A percentile compares a stretch with the other conserved stretches of the same genome.
Evolutionary conservation across 2,797 vertebrate species (phyloP).

Genomic region (Gobionotothen gibberifrons): DNA sequence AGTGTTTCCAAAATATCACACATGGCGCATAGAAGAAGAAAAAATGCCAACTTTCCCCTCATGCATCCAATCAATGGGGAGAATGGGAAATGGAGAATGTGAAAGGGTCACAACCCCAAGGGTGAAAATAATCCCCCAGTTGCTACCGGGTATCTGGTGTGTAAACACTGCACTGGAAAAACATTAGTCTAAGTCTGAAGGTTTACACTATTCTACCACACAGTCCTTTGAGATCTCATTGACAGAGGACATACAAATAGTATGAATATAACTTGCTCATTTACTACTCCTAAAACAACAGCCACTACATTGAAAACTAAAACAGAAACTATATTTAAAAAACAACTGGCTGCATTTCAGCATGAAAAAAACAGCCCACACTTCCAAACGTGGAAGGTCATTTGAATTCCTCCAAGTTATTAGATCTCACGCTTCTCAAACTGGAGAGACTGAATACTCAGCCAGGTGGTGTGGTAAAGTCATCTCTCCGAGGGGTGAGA

Average conservation of each 20-base stretch:
- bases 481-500: slow-evolving; percentile 69
- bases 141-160: slow-evolving; percentile 78
- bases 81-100: slow-evolving; percentile 75
- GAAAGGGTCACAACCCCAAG: slow-evolving; percentile 75
- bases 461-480: slow-evolving; percentile 72
- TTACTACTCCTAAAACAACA: slow-evolving; percentile 6
- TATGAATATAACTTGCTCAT: slow-evolving; percentile 27
- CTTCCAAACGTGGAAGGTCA: slow-evolving; percentile 39
- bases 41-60: slow-evolving; percentile 61
- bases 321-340: not conserved
- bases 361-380: slow-evolving; percentile 17
- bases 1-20: slow-evolving; percentile 73
- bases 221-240: slow-evolving; percentile 48
- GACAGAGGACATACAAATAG: slow-evolving; percentile 42
- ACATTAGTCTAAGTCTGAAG: slow-evolving; percentile 77
- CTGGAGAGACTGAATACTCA: slow-evolving; percentile 41
- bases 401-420: slow-evolving; percentile 57
- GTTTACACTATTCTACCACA: slow-evolving; percentile 69
- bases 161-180: slow-evolving; percentile 77
- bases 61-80: slow-evolving; percentile 73
- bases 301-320: not conserved
- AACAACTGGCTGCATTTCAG: slow-evolving; percentile 10
- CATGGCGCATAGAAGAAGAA: slow-evolving; percentile 38
- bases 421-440: slow-evolving; percentile 67
- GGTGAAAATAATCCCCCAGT: slow-evolving; percentile 75